Evolutionary conservation across 1,140 invertebrate species (phyloP), one percentile per base, ranked within the genome.

Genomic region (Teleopsis dalmanni): DNA sequence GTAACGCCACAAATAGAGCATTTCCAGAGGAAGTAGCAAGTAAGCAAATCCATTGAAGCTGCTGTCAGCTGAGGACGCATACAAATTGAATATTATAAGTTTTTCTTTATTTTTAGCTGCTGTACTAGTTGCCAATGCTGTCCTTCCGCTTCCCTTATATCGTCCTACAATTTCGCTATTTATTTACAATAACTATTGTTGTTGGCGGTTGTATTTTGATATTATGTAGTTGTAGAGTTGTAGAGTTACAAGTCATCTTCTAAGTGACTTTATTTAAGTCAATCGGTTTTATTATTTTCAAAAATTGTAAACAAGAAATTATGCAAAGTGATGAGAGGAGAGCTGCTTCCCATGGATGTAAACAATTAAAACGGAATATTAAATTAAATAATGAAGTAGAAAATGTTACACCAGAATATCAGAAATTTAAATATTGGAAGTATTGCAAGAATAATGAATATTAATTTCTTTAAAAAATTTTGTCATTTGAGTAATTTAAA

Each of bases 271-370:
- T 29, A 40, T 48, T 40, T 25, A 48, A 48, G 36, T 48, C 47
- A 48, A 41, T 41, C 47, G 47, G 13, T 41, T 41, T 27, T 33
- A 26, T 48, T 41, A 13, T 38, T 27, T 41, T 33, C n/a, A 50
- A 18, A 36, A 37, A 27, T 50, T 50, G 48, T 50, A 50, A 50
- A 50, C 41, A 50, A 50, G 48, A 38, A 50, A 50, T 50, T 50
- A 50, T 50, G 48, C 29, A 50, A 50, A 50, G 36, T 42, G 18
- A 4, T 42, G 18, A 4, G 31, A 43, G 41, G n/a, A n/a, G n/a
- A n/a, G n/a, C n/a, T n/a, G n/a, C n/a, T n/a, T n/a, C n/a, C n/a
- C n/a, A n/a, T n/a, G n/a, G n/a, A n/a, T n/a, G n/a, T n/a, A n/a
- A n/a, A n/a, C n/a, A n/a, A n/a, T n/a, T n/a, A n/a, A n/a, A n/a